Conservation (phyloP, 2,797 vertebrate species). For the Petrocephalus schoutedeni region DNA sequence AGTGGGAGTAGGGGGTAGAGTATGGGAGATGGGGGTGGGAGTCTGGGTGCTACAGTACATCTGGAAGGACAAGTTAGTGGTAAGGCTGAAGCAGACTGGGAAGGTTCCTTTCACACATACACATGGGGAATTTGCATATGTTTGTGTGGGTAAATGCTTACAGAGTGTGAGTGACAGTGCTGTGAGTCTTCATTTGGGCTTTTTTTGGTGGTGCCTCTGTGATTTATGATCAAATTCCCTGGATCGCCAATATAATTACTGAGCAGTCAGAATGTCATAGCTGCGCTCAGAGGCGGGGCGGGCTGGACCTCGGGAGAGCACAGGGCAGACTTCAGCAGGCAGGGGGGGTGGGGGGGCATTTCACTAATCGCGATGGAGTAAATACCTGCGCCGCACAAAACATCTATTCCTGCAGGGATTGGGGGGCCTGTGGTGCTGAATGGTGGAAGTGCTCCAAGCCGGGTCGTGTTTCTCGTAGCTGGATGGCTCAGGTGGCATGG, state of each 20-base stretch:
- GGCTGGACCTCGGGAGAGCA: not conserved
- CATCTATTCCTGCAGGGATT: constrained; percentile 9
- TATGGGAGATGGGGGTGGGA: not conserved
- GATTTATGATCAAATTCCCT: not conserved
- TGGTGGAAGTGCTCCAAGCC: not conserved
- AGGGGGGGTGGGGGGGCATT: not conserved
- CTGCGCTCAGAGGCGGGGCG: not conserved
- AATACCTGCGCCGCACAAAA: not conserved
- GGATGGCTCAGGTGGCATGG: not conserved
- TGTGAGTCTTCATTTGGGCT: not conserved
- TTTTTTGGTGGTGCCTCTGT: not conserved
- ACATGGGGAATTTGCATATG: not conserved
- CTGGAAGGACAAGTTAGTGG: not conserved
- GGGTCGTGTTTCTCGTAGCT: not conserved
- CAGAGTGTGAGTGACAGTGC: not conserved
- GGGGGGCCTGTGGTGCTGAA: not conserved
- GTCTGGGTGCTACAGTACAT: not conserved
- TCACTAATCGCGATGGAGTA: not conserved
- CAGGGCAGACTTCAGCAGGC: not conserved
- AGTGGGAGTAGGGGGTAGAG: not conserved
- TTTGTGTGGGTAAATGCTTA: not conserved
- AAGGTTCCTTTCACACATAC: not conserved
- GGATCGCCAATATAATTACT: not conserved
- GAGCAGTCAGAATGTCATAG: not conserved
- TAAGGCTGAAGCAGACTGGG: not conserved